Evolutionary conservation across 2,113 vertebrate species (phyloP), one percentile per base, ranked within the genome.

Genomic region (Entosphenus tridentatus): DNA sequence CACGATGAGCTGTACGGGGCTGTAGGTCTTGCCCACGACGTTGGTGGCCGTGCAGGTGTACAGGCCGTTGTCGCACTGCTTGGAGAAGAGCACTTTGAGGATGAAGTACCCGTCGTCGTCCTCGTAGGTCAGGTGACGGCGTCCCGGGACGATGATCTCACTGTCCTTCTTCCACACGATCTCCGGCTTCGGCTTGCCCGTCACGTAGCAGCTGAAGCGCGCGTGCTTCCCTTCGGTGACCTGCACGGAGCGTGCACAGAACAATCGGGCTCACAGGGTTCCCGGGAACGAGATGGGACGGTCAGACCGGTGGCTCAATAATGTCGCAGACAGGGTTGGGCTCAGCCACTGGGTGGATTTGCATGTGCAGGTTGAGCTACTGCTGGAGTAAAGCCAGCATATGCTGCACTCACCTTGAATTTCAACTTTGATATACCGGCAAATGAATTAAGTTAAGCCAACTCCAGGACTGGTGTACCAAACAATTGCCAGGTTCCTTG

Each of bases 1-100:
- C 69, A 98, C 93, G 0, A 86, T 89, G 14, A 98, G 85, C 2
- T 88, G 80, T 75, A 98, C 93, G 0, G 93, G 92, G 59, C 93
- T 98, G 79, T 92, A 98, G 1, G 90, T 98, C 78, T 96, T 88
- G 3, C 93, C 93, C 1, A 86, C 93, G 77, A 98, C 80, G 73
- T 98, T 98, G 75, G 89, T 93, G 3, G 93, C 93, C 0, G 92
- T 88, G 77, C 93, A 98, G 55, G 93, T 98, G 75, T 98, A 98
- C 65, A 96, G 80, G 56, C 93, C 93, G 0, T 93, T 89, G 75
- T 98, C 93, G 0, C 72, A 73, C 77, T 92, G 93, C 74, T 89
- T 96, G 79, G 92, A 98, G 77, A 84, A 98, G 10, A 97, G 81
- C 70, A 98, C 86, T 82, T 96, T 98, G 72, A 98, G 83, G 76